Conservation (phyloP, 2,113 vertebrate genomes). For the Shinisaurus crocodilurus region DNA sequence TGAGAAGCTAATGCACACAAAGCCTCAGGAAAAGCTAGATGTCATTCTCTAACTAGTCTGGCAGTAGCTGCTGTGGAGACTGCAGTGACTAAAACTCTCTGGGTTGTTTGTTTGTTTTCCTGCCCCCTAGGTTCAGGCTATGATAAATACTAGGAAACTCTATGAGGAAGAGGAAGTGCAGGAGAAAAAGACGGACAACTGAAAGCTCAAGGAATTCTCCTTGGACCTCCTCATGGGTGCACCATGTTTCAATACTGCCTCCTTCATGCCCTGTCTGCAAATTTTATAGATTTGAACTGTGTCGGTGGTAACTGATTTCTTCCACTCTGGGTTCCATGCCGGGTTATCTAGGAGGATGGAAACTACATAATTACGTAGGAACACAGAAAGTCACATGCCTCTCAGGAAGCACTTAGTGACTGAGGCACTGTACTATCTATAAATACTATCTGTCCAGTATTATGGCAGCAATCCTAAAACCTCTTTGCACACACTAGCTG, state of each 20-base stretch:
- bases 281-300: conserved; percentile 22
- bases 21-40: background rate
- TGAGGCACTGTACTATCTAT: background rate
- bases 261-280: background rate
- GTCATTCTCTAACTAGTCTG: background rate
- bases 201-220: conserved; percentile 23
- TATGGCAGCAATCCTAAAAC: background rate
- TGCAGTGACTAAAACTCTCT: conserved; percentile 10
- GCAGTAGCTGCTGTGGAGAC: background rate
- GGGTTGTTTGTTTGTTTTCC: conserved; percentile 10
- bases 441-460: background rate
- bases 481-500: background rate
- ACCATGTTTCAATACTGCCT: background rate
- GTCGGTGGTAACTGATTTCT: conserved; percentile 16
- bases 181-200: fast-evolving
- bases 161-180: background rate
- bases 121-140: conserved; percentile 61
- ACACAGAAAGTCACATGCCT: conserved; percentile 11
- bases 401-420: background rate
- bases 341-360: conserved; percentile 13
- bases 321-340: background rate
- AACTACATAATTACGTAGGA: background rate
- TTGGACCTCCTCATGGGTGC: background rate
- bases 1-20: background rate
- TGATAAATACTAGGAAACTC: conserved; percentile 49